phyloP scores from a whole-genome alignment of 1,140 invertebrate species.

The Caenorhabditis remanei region DNA sequence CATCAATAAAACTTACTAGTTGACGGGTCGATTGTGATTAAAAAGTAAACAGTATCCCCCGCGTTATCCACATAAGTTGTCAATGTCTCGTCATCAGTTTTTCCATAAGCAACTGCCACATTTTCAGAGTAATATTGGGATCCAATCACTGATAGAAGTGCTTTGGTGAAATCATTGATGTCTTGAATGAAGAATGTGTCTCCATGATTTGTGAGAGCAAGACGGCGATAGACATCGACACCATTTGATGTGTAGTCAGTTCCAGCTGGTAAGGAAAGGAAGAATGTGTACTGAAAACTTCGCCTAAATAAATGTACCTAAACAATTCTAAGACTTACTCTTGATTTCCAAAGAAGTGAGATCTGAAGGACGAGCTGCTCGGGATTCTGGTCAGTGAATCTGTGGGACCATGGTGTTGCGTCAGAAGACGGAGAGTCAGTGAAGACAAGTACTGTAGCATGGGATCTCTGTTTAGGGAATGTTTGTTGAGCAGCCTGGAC shows the following conservation, averaged over 20 bases:
- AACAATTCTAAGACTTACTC: background rate
- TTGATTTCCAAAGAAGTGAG: slow-evolving; percentile 44
- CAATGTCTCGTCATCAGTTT: background rate
- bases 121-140: slow-evolving; percentile 10
- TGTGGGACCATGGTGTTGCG: slow-evolving; percentile 23
- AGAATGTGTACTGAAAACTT: slow-evolving; percentile 4
- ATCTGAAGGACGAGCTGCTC: slow-evolving; percentile 4
- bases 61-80: slow-evolving; percentile 7
- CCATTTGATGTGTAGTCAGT: slow-evolving; percentile 9
- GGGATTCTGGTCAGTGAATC: slow-evolving; percentile 9
- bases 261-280: background rate
- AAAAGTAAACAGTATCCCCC: background rate
- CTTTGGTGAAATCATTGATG: background rate
- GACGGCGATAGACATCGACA: background rate
- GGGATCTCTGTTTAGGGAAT: slow-evolving; percentile 10
- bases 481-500: background rate
- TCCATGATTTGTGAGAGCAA: slow-evolving; percentile 13
- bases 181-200: slow-evolving; percentile 1
- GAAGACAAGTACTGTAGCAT: slow-evolving; percentile 6
- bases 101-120: slow-evolving; percentile 3
- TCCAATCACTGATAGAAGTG: background rate
- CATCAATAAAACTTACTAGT: background rate
- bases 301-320: background rate
- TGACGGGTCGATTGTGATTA: background rate
- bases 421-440: slow-evolving; percentile 8